These are phyloP conservation scores for Diabrotica balteata DNA, from an alignment of 2,888 invertebrate genomes.

Conservation along the genomic window DNA sequence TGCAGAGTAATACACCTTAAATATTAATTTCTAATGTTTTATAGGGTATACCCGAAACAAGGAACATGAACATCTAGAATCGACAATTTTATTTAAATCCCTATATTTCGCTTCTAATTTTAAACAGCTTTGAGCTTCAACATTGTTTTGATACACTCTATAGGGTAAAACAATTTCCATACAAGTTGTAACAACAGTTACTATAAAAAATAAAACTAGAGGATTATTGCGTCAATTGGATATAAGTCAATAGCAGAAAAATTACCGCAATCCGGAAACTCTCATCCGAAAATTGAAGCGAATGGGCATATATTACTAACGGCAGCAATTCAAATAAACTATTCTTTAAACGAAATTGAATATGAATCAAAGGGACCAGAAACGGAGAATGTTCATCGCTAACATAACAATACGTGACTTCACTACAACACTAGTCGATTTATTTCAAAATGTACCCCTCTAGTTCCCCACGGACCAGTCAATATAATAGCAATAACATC, in stretches of 20 bases:
- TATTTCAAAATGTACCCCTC: conserved; percentile 60
- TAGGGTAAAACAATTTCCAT: no score
- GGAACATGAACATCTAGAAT: no score
- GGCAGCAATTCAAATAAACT: conserved; percentile 40
- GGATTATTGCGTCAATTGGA: no score
- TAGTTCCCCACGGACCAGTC: conserved; percentile 60
- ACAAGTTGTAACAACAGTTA: no score
- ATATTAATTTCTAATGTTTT: no score
- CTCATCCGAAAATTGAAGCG: not conserved
- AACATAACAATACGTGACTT: conserved; percentile 59
- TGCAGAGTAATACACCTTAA: no score
- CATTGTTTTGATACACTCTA: no score
- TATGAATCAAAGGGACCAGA: conserved; percentile 56
- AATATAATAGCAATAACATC: conserved; percentile 63
- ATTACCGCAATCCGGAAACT: not conserved
- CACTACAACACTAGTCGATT: conserved; percentile 58
- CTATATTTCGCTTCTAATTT: no score
- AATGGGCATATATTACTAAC: conserved; percentile 25
- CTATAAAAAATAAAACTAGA: no score
- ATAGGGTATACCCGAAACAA: no score
- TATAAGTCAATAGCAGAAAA: not conserved
- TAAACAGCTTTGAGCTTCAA: no score
- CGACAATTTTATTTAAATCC: no score
- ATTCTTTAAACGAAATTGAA: conserved; percentile 54
- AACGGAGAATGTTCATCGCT: conserved; percentile 59